Conservation (phyloP, 2,113 vertebrate genomes). For the Nothoprocta pentlandii region DNA sequence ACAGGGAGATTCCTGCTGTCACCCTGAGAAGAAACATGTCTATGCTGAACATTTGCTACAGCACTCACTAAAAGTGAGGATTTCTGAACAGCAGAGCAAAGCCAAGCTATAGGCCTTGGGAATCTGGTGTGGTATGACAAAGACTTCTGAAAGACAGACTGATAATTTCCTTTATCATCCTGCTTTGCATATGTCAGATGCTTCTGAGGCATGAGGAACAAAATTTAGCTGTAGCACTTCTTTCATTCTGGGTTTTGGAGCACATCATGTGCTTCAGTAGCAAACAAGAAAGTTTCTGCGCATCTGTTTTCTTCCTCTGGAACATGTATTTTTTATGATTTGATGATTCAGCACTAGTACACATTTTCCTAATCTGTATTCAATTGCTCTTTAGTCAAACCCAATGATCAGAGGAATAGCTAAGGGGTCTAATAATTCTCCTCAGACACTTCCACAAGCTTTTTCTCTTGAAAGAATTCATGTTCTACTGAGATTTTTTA, state of each 20-base stretch:
- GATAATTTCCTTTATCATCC: neutral
- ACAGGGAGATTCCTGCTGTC: neutral
- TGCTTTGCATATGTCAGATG: neutral
- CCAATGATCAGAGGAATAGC: neutral
- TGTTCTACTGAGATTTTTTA: neutral
- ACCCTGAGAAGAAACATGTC: neutral
- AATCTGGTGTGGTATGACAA: neutral
- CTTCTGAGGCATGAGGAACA: neutral
- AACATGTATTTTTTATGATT: neutral
- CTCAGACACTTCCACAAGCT: neutral
- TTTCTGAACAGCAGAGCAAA: neutral
- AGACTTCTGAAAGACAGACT: neutral
- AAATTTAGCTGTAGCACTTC: neutral
- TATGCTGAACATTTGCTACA: neutral
- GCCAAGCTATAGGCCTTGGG: neutral
- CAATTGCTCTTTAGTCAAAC: neutral
- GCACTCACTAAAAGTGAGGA: neutral
- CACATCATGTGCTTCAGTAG: neutral
- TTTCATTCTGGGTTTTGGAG: neutral
- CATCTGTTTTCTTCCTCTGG: neutral
- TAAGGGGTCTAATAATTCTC: neutral
- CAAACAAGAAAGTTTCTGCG: neutral
- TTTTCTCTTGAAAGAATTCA: neutral
- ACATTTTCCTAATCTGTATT: neutral
- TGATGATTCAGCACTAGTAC: neutral